Evolutionary conservation across 2,797 vertebrate species (phyloP), one percentile per base, ranked within the genome.

Genomic region (Pangasius sanitwongsei): DNA sequence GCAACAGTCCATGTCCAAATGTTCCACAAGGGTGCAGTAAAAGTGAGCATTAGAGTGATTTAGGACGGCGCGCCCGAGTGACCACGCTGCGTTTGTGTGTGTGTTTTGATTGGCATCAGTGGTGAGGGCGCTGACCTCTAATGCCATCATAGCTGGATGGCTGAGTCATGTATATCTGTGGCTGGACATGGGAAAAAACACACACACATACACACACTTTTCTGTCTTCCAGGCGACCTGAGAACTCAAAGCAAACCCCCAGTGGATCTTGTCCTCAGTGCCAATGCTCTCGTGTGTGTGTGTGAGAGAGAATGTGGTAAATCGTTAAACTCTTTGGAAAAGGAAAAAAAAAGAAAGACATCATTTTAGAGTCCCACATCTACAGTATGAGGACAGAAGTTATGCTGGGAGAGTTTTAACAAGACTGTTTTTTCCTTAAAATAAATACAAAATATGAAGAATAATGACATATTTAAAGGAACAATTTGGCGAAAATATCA

Each of bases 321-420:
- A 16, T n/a, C 25, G 15, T 77, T 74, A 20, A 28, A 31, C 41
- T 70, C 31, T 69, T 69, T 8, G 8, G 69, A 31, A 28, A 28
- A 65, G 12, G 28, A n/a, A 3, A n/a, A 65, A 65, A 55, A 65
- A n/a, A 12, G 13, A 69, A 67, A 34, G 31, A 31, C 65, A 15
- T 31, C n/a, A 67, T 67, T n/a, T 67, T 15, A 31, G 69, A 23
- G 48, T 77, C 13, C 28, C 25, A 50, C 25, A 15, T 50, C 2
- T 48, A 6, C 44, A 48, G 44, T 20, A 20, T 55, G 50, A 20
- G 50, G 50, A 37, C 70, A 59, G 25, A 50, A 77, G 87, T 83
- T 86, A 80, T 28, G 86, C 86, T 90, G 88, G 89, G 84, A 88
- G 87, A 91, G 20, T 20, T 78, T 37, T 37, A 61, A 61, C 34